A percentile compares a stretch with the other conserved stretches of the same genome.
Evolutionary conservation across 2,797 vertebrate species (phyloP).

Genomic region (Phrynocephalus forsythii): DNA sequence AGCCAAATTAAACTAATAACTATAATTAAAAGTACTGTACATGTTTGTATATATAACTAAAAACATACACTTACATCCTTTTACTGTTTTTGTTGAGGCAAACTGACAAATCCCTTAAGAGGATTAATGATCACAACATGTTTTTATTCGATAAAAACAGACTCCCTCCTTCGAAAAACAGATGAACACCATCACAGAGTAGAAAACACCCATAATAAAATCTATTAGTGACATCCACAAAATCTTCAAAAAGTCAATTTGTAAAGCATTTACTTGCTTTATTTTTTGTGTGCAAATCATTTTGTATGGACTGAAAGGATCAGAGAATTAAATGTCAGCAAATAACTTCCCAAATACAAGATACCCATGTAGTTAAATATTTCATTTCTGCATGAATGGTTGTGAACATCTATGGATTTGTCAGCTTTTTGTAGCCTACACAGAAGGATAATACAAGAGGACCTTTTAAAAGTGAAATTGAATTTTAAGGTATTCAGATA

Average conservation of each 20-base stretch:
- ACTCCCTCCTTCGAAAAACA: background rate
- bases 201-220: slow-evolving; percentile 73
- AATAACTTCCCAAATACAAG: slow-evolving; percentile 76
- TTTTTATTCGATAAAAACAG: slow-evolving; percentile 68
- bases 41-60: slow-evolving; percentile 58
- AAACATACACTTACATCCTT: slow-evolving; percentile 47
- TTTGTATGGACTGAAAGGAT: slow-evolving; percentile 75
- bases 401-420: slow-evolving; percentile 76
- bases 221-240: slow-evolving; percentile 70
- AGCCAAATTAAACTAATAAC: slow-evolving; percentile 73
- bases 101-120: slow-evolving; percentile 62
- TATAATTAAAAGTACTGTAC: slow-evolving; percentile 66
- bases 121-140: slow-evolving; percentile 65
- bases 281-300: slow-evolving; percentile 72
- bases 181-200: slow-evolving; percentile 58
- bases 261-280: slow-evolving; percentile 71
- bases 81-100: slow-evolving; percentile 67
- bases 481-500: slow-evolving; percentile 77
- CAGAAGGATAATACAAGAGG: slow-evolving; percentile 70
- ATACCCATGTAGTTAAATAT: slow-evolving; percentile 80
- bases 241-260: slow-evolving; percentile 74
- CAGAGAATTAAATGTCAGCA: slow-evolving; percentile 78
- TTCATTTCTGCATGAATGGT: slow-evolving; percentile 78
- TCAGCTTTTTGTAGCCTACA: slow-evolving; percentile 71
- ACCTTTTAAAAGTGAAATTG: slow-evolving; percentile 74